Evolutionary conservation across 2,888 invertebrate species (phyloP), one percentile per base, ranked within the genome.

Genomic region (Cataglyphis cursor): DNA sequence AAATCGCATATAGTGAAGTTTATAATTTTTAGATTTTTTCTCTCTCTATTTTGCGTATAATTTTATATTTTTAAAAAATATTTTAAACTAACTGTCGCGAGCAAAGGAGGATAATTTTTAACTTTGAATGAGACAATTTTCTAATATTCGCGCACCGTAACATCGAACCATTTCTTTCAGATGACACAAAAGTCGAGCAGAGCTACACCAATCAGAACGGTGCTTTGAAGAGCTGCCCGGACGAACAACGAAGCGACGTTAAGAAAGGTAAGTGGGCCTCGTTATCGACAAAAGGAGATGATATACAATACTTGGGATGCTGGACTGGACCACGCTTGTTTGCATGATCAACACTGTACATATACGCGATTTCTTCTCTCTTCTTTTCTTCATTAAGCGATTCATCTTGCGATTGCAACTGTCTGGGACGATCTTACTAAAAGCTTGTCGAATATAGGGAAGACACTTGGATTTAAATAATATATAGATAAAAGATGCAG

Each of bases 191-290:
- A 83, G 87, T 89, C 73, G 92, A 92, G 31, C 86, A 88, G 70
- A 92, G 87, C 59, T 92, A 93, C 89, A 89, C 85, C 83, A 92
- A 88, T 86, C 93, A 93, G 72, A 94, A 94, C 92, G 94, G 94
- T 78, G 91, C 90, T 73, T 83, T 92, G 83, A 94, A 92, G 83
- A 85, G 62, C 78, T 86, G 87, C 21, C 68, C 86, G 80, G 89
- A 87, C 73, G 87, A 88, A 38, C 89, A 89, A 59, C 85, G 80
- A 73, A 81, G 70, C 80, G 86, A 89, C 72, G 80, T 64, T 24
- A 87, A 87, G 21, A 89, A 91, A 87, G 90, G 93, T 93, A 87
- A 92, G 92, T 21, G 51, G 8, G 24, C 12, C 59, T 51, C 28
- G 54, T 64, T 76, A 38, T 64, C 21, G 62, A 54, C 4, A 38